Conservation (phyloP, 2,888 invertebrate genomes). For the Fabriciana adippe region DNA sequence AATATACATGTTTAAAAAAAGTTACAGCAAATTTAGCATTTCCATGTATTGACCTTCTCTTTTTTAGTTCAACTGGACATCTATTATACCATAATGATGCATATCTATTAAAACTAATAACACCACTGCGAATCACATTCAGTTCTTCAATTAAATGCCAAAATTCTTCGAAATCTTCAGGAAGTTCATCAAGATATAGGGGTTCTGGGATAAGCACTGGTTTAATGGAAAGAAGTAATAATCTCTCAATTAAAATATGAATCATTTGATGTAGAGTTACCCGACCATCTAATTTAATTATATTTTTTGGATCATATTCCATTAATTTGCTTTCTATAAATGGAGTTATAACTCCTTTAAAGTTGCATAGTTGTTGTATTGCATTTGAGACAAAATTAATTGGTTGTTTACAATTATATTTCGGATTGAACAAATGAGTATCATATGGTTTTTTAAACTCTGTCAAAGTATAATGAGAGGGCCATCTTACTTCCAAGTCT, state of each 20-base stretch:
- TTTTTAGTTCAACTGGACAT: slow-evolving; percentile 85
- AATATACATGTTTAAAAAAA: slow-evolving; percentile 84
- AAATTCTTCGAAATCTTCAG: slow-evolving; percentile 69
- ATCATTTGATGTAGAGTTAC: slow-evolving; percentile 73
- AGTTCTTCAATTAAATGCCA: slow-evolving; percentile 61
- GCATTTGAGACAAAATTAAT: slow-evolving; percentile 70
- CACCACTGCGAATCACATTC: slow-evolving; percentile 54
- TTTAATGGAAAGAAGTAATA: slow-evolving; percentile 57
- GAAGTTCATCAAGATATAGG: slow-evolving; percentile 61
- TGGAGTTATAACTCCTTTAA: slow-evolving; percentile 65
- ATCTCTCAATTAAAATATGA: slow-evolving; percentile 67
- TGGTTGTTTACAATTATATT: slow-evolving; percentile 75
- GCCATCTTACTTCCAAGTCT: slow-evolving; percentile 59
- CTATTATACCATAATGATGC: slow-evolving; percentile 82
- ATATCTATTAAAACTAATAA: slow-evolving; percentile 57
- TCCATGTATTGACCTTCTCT: slow-evolving; percentile 77
- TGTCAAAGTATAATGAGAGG: slow-evolving; percentile 54
- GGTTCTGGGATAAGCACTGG: slow-evolving; percentile 68
- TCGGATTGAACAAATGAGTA: slow-evolving; percentile 55
- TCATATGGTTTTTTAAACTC: slow-evolving; percentile 51
- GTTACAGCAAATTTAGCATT: slow-evolving; percentile 79
- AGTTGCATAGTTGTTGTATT: slow-evolving; percentile 75
- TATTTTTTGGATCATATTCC: slow-evolving; percentile 76
- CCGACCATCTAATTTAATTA: slow-evolving; percentile 83
- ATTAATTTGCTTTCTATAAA: slow-evolving; percentile 77